Percentiles rank a stretch among this genome's conserved stretches.
These are phyloP conservation scores for Orycteropus afer DNA, from an alignment of 2,113 vertebrate genomes.

Conservation along the genomic window DNA sequence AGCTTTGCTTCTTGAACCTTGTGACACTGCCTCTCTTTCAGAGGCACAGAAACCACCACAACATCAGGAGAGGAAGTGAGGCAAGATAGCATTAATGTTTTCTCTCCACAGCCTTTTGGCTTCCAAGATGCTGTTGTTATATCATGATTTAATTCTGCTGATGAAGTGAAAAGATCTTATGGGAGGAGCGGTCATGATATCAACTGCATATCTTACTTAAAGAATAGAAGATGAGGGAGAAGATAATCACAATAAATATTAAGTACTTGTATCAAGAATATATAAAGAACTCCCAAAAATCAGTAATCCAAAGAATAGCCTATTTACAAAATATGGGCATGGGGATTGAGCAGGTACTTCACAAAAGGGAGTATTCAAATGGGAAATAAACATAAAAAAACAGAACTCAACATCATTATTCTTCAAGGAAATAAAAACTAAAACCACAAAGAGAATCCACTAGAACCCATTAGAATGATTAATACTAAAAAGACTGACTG, in stretches of 20 bases:
- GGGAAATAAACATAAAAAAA: not conserved
- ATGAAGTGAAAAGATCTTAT: not conserved
- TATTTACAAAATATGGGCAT: not conserved
- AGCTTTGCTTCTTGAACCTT: not conserved
- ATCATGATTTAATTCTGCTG: not conserved
- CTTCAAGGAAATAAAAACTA: not conserved
- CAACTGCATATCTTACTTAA: not conserved
- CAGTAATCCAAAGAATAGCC: constrained; percentile 12
- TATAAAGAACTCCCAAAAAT: constrained; percentile 4
- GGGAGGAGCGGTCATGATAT: not conserved
- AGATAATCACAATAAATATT: not conserved
- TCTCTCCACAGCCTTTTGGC: not conserved
- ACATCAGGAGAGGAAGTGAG: not conserved
- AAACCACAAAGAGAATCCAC: not conserved
- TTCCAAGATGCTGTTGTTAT: not conserved
- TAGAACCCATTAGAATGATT: not conserved
- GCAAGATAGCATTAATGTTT: not conserved
- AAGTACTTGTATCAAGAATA: not conserved
- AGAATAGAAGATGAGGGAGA: not conserved
- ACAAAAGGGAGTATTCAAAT: not conserved
- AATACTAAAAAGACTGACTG: not conserved
- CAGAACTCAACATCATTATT: not conserved
- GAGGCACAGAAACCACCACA: not conserved
- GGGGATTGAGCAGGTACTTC: not conserved
- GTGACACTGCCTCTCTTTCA: not conserved